These are phyloP conservation scores for Brachypodius melanocephalos DNA, from an alignment of 2,113 vertebrate genomes.

Conservation along the genomic window DNA sequence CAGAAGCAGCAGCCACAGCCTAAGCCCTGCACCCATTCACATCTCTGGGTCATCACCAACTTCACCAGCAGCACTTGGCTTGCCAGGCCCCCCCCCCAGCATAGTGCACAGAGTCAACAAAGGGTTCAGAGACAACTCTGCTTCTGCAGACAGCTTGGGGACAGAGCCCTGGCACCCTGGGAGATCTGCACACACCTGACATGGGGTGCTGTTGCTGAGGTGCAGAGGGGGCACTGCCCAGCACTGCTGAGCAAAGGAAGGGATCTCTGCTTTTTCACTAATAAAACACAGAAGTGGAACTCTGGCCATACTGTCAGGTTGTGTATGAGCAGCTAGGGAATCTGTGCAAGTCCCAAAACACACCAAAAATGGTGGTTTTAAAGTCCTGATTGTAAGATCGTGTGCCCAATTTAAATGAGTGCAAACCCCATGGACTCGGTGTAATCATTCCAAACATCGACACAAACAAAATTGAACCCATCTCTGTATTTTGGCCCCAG, in stretches of 20 bases:
- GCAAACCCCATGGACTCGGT: neutral
- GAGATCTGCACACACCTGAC: neutral
- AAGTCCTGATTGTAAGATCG: neutral
- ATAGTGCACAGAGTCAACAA: rapidly evolving
- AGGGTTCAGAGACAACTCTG: neutral
- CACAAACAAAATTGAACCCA: neutral
- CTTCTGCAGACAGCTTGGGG: neutral
- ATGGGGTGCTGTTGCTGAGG: rapidly evolving
- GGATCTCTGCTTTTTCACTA: neutral
- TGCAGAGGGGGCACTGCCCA: neutral
- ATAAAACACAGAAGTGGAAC: neutral
- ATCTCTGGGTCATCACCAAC: neutral
- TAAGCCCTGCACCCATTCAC: neutral
- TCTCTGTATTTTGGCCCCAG: neutral
- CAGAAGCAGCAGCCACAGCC: neutral
- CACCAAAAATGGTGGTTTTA: neutral
- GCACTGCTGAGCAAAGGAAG: neutral
- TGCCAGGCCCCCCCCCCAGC: rapidly evolving
- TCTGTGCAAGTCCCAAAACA: neutral
- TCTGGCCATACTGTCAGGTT: neutral
- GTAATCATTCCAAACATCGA: neutral
- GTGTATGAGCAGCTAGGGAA: neutral
- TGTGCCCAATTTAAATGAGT: neutral
- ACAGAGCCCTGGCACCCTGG: neutral
- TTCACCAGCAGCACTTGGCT: neutral